These are phyloP conservation scores for Hypercompe scribonia DNA, from an alignment of 2,888 invertebrate species.

Conservation along the genomic window DNA sequence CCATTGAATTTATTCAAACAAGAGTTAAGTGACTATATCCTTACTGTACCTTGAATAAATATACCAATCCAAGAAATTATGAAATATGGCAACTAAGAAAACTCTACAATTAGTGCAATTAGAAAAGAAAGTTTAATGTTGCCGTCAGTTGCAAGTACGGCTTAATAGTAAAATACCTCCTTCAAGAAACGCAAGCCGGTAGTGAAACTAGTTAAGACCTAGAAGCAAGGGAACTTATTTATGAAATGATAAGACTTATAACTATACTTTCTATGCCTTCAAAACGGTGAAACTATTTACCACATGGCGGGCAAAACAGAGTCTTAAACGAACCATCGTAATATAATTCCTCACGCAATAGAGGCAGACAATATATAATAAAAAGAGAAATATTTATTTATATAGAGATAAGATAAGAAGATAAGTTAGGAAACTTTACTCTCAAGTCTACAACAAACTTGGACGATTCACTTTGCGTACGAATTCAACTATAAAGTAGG, in stretches of 20 bases:
- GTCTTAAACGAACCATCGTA: conserved; percentile 43
- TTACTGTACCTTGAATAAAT: conserved; percentile 20
- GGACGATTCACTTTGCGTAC: conserved; percentile 63
- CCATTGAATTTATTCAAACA: conserved; percentile 64
- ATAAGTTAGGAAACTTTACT: conserved; percentile 51
- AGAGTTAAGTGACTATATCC: conserved; percentile 44
- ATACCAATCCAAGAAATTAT: conserved; percentile 29
- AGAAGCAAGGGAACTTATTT: conserved; percentile 57
- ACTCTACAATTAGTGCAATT: conserved; percentile 52
- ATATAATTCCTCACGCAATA: conserved; percentile 41
- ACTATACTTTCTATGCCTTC: conserved; percentile 31
- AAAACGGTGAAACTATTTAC: conserved; percentile 39
- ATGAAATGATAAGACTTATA: conserved; percentile 54
- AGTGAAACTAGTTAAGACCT: conserved; percentile 59
- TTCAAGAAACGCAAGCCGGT: conserved; percentile 64
- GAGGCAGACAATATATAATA: conserved; percentile 47
- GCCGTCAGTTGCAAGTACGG: conserved; percentile 54
- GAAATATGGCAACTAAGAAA: conserved; percentile 50
- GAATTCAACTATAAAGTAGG: conserved; percentile 59
- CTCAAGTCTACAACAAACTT: conserved; percentile 53
- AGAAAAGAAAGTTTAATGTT: conserved; percentile 64
- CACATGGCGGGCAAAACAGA: conserved; percentile 41
- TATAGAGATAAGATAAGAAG: too few species aligned
- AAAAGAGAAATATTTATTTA: conserved; percentile 51
- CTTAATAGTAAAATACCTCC: conserved; percentile 49